Conservation (phyloP, 2,113 vertebrate genomes). For the Scophthalmus maximus region DNA sequence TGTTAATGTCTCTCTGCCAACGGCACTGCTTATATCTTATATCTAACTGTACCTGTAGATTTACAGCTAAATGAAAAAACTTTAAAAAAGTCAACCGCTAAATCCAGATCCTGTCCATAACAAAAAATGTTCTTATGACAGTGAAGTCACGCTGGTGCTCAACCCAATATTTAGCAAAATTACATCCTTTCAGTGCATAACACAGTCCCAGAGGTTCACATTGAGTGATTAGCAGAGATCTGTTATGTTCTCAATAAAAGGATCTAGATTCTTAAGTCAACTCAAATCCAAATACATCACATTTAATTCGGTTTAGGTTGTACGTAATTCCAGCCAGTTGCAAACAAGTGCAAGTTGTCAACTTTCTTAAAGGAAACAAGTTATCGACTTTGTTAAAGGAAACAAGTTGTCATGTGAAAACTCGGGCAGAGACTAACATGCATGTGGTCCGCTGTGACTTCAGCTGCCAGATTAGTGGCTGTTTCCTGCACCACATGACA, state of each 20-base stretch:
- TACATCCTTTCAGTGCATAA: background rate
- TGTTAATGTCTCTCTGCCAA: background rate
- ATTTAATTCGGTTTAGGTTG: background rate
- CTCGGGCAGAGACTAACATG: background rate
- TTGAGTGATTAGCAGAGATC: background rate
- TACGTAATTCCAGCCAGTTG: background rate
- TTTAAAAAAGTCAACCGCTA: background rate
- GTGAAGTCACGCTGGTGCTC: background rate
- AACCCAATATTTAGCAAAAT: background rate
- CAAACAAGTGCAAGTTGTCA: background rate
- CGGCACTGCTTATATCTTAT: background rate
- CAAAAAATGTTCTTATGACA: background rate
- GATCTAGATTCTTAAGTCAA: background rate
- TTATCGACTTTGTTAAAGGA: slow-evolving; percentile 5
- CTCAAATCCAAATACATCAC: background rate
- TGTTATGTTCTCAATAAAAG: background rate
- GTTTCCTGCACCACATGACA: too few relatives aligned
- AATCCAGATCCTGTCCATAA: background rate
- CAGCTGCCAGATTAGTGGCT: background rate
- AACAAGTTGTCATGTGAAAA: slow-evolving; percentile 25
- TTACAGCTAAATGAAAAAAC: too few relatives aligned
- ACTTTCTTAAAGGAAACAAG: slow-evolving; percentile 11
- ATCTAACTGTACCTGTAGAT: too few relatives aligned
- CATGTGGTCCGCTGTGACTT: background rate
- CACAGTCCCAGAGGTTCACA: background rate